Base-by-base conservation (phyloP, 2,797 vertebrate genomes). In the Tragopan temminckii region DNA sequence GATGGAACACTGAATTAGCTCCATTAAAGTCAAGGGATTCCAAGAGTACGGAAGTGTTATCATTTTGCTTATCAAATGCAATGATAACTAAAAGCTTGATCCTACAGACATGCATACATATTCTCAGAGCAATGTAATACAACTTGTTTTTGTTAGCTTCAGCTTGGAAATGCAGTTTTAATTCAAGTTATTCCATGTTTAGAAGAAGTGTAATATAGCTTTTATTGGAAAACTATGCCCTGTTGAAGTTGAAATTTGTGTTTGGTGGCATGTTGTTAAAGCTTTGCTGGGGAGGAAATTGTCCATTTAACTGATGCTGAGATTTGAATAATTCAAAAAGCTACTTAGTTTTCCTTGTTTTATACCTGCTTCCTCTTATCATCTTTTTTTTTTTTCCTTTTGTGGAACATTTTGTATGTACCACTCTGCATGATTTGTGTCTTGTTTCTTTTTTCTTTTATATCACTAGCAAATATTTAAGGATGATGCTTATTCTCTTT, bases 261-360 rank as follows among this genome's bases (percentile, higher is more conserved):
- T 78, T 53, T 36, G 35, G 24, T 93, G 57, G 52, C 75, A 87
- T 27, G 23, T 58, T 42, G 53, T 61, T 53, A 67, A 78, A 27
- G 52, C 50, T 72, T 86, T 85, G 12, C 20, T 76, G 35, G 7
- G 38, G 38, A 64, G 48, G 29, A 80, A 24, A 7, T 70, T 89
- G 40, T 91, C 75, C 71, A 25, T 52, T 24, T 76, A 71, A 88
- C 40, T 5, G 25, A 86, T 83, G 79, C 0, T n/a, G 59, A 94
- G 77, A 93, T 87, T 80, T 85, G 84, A 91, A 89, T 52, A 33
- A 29, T 90, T 93, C 88, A 92, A 93, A 97, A 93, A 96, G 82
- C 59, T 94, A 88, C 91, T 82, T 85, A 45, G 67, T 89, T 78
- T 82, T 68, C 59, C 64, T 94, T 86, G 4, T 53, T 86, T 78